Evolutionary conservation across 2,797 vertebrate genomes (phyloP).

Genomic region (Scarus forsteni): DNA sequence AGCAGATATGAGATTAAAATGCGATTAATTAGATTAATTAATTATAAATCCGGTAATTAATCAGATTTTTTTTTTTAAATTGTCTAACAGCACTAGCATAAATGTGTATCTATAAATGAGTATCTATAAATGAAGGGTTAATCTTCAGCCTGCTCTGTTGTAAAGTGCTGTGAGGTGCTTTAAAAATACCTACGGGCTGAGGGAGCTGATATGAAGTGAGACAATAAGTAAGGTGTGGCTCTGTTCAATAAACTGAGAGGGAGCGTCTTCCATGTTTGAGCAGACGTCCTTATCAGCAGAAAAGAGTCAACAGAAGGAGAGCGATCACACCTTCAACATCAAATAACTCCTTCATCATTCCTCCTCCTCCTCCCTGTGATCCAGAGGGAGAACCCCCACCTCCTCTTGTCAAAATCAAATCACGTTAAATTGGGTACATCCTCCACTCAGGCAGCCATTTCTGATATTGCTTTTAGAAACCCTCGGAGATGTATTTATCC

Average conservation of each 20-base stretch:
- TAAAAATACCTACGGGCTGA: too few species aligned
- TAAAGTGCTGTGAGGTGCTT: too few species aligned
- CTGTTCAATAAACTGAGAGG: slow-evolving; percentile 3
- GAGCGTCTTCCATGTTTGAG: not conserved
- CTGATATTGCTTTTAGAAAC: slow-evolving; percentile 69
- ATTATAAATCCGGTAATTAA: too few species aligned
- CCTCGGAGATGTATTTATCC: slow-evolving; percentile 68
- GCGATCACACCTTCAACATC: slow-evolving; percentile 15
- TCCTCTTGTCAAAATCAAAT: slow-evolving; percentile 57
- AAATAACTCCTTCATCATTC: not conserved
- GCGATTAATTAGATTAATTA: too few species aligned
- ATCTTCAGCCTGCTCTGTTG: too few species aligned
- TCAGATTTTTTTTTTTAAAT: too few species aligned
- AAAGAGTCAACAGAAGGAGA: not conserved
- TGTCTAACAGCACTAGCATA: too few species aligned
- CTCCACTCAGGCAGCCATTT: slow-evolving; percentile 58
- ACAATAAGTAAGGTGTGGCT: too few species aligned
- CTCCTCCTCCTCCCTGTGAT: slow-evolving; percentile 4
- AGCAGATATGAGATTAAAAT: too few species aligned
- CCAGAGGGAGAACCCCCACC: slow-evolving; percentile 35
- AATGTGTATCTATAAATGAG: too few species aligned
- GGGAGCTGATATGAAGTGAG: too few species aligned
- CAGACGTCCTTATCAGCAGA: not conserved
- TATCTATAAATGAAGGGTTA: too few species aligned
- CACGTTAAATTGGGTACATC: slow-evolving; percentile 66